phyloP scores from a whole-genome alignment of 2,797 vertebrate genomes.

The Pyrocephalus nanus region DNA sequence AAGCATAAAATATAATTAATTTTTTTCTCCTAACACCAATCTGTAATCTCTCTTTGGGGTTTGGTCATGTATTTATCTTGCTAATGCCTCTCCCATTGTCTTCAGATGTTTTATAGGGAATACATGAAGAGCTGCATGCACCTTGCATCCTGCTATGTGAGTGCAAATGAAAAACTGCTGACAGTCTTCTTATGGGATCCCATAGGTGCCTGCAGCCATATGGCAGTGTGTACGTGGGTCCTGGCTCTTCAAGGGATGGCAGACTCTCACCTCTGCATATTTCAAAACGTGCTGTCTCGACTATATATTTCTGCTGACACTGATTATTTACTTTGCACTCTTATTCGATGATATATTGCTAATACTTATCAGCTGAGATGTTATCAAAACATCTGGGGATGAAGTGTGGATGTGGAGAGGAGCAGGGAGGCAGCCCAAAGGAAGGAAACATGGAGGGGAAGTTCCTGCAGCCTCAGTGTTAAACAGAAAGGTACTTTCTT shows the following conservation, averaged over 20 bases:
- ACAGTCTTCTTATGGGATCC: background rate
- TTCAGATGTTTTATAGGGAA: conserved; percentile 35
- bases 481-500: background rate
- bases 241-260: conserved; percentile 19
- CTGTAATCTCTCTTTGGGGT: background rate
- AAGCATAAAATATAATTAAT: background rate
- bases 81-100: background rate
- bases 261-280: conserved; percentile 17
- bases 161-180: conserved; percentile 47
- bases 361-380: conserved; percentile 27
- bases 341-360: conserved; percentile 32
- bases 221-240: background rate
- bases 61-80: background rate
- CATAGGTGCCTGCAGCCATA: conserved; percentile 32
- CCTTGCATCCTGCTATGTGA: background rate
- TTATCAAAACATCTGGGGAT: conserved; percentile 50
- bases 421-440: background rate
- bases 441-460: background rate
- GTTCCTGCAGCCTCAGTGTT: background rate
- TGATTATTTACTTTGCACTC: conserved; percentile 64
- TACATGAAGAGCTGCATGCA: background rate
- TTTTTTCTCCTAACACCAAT: background rate
- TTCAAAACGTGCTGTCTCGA: background rate
- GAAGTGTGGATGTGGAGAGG: background rate
- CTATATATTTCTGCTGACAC: conserved; percentile 44